Conservation (phyloP, 2,797 vertebrate genomes). For the Megaceryle alcyon region DNA sequence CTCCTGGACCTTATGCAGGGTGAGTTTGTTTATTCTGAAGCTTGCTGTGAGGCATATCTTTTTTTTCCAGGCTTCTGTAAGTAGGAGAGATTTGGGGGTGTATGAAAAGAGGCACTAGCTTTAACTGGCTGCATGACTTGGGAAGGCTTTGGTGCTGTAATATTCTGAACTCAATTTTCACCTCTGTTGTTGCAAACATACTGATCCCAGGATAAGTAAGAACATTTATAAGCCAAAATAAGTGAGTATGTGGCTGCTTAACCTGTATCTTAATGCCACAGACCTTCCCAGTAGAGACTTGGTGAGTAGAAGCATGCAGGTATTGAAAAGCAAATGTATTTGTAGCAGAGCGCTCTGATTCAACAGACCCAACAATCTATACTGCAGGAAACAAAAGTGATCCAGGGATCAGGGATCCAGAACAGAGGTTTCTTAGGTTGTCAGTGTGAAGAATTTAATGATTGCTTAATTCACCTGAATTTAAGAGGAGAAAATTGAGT, state of each 20-base stretch:
- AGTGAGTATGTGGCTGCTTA: neutral
- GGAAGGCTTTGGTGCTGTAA: neutral
- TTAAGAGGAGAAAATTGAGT: neutral
- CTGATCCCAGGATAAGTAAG: neutral
- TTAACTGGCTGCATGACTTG: neutral
- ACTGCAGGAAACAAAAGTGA: neutral
- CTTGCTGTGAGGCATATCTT: neutral
- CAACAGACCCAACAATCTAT: neutral
- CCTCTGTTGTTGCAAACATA: neutral
- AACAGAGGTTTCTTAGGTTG: neutral
- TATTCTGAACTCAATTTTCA: neutral
- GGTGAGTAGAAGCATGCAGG: neutral
- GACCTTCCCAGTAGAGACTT: neutral
- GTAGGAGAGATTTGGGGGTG: neutral
- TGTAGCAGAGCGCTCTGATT: rapidly evolving
- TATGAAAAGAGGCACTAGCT: neutral
- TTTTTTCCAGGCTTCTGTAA: neutral
- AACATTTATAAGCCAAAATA: neutral
- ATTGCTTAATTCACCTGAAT: neutral
- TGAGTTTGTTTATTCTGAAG: neutral
- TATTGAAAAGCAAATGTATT: neutral
- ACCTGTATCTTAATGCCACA: neutral
- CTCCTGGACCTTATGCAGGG: neutral
- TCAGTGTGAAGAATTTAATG: neutral
- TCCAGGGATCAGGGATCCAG: neutral